Conservation (phyloP, 2,888 invertebrate genomes). For the Tridacna gigas region DNA sequence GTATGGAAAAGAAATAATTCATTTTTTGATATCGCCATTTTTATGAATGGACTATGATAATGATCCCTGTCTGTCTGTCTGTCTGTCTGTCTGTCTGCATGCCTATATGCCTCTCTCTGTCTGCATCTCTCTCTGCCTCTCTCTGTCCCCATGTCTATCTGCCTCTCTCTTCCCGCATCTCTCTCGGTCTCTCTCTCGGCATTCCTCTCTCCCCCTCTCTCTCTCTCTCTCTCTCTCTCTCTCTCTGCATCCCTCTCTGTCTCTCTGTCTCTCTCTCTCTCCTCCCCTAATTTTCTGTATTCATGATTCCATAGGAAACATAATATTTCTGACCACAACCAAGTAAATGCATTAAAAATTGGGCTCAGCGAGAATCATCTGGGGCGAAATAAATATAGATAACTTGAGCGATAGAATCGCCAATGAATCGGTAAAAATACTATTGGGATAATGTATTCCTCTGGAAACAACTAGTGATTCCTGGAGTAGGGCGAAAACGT, state of each 20-base stretch:
- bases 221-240: neutral
- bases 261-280: neutral
- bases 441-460: constrained; percentile 15
- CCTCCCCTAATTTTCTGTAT: neutral
- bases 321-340: too few relatives aligned
- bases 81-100: neutral
- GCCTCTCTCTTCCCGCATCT: neutral
- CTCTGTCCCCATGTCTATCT: neutral
- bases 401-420: neutral
- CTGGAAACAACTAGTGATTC: too few relatives aligned
- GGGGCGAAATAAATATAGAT: constrained; percentile 24
- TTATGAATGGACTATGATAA: too few relatives aligned
- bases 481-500: too few relatives aligned
- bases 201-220: neutral
- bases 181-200: neutral
- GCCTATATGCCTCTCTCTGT: neutral
- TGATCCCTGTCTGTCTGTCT: neutral
- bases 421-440: constrained; percentile 22
- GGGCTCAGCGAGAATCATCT: neutral
- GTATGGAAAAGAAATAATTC: too few relatives aligned
- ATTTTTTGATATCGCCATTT: too few relatives aligned
- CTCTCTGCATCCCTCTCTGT: neutral
- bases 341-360: too few relatives aligned
- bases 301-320: too few relatives aligned
- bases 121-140: neutral